Conservation (phyloP, 2,113 vertebrate species). For the Serinus canaria region DNA sequence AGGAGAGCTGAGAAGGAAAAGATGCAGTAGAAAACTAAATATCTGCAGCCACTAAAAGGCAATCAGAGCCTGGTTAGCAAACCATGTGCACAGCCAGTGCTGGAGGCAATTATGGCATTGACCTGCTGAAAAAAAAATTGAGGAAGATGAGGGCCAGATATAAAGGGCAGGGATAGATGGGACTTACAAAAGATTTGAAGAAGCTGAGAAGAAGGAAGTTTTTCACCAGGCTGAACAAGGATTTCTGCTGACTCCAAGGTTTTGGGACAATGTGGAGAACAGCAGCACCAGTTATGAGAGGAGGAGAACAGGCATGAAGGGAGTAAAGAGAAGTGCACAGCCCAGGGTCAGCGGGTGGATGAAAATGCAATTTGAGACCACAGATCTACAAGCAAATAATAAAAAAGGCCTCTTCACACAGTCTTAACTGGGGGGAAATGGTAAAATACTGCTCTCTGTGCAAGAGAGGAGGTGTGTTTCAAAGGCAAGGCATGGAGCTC, state of each 20-base stretch:
- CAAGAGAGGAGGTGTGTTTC: background rate
- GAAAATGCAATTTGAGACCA: background rate
- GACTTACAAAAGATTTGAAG: background rate
- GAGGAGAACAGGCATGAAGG: background rate
- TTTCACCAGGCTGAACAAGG: background rate
- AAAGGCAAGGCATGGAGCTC: background rate
- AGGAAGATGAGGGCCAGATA: background rate
- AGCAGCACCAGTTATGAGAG: background rate
- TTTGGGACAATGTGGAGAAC: accelerated
- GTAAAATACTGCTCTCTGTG: background rate
- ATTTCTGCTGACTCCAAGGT: background rate
- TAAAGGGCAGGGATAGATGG: background rate
- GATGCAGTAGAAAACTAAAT: background rate
- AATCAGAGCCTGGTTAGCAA: background rate
- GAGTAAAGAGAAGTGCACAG: background rate
- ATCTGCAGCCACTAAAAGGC: background rate
- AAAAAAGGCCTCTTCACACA: background rate
- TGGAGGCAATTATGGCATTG: background rate
- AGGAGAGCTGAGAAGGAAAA: background rate
- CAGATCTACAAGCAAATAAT: background rate
- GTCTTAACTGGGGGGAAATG: background rate
- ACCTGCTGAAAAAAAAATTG: background rate
- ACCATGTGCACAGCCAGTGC: accelerated
- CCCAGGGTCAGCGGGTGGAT: background rate
- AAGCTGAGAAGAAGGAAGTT: background rate